Evolutionary conservation across 2,888 invertebrate genomes (phyloP).

Genomic region (Pantelozetes paolii): DNA sequence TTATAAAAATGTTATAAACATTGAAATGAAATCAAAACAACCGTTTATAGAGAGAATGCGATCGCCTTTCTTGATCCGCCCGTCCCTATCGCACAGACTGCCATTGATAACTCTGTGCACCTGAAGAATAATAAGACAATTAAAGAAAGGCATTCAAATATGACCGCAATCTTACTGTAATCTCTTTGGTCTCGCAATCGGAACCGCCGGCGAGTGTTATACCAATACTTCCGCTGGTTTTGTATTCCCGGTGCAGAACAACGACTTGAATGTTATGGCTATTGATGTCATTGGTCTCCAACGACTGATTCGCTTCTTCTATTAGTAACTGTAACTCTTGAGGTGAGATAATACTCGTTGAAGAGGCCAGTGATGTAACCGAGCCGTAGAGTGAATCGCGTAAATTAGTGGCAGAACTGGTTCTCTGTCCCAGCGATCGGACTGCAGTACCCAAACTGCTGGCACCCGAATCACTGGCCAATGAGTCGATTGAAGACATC

Average conservation of each 20-base stretch:
- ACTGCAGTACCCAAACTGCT: background rate
- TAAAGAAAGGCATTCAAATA: background rate
- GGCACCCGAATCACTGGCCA: constrained; percentile 53
- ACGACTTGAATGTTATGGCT: constrained; percentile 62
- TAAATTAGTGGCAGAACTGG: constrained; percentile 45
- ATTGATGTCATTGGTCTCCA: constrained; percentile 56
- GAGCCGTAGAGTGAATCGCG: constrained; percentile 57
- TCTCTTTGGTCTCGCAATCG: constrained; percentile 86
- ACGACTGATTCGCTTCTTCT: constrained; percentile 64
- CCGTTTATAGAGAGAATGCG: constrained; percentile 85
- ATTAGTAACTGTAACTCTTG: constrained; percentile 63
- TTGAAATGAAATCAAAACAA: constrained; percentile 53
- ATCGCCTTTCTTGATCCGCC: constrained; percentile 77
- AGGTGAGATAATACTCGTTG: constrained; percentile 60
- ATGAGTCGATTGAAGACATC: constrained; percentile 59
- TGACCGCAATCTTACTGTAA: constrained; percentile 73
- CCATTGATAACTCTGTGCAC: constrained; percentile 80
- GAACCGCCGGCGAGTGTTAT: constrained; percentile 81
- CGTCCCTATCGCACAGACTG: constrained; percentile 80
- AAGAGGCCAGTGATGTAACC: constrained; percentile 60
- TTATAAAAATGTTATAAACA: background rate
- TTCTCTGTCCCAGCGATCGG: constrained; percentile 17
- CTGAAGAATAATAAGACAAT: constrained; percentile 55
- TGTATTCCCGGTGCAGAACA: constrained; percentile 61
- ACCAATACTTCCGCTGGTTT: constrained; percentile 66